phyloP scores from a whole-genome alignment of 2,113 vertebrate species.

The Prinia subflava region DNA sequence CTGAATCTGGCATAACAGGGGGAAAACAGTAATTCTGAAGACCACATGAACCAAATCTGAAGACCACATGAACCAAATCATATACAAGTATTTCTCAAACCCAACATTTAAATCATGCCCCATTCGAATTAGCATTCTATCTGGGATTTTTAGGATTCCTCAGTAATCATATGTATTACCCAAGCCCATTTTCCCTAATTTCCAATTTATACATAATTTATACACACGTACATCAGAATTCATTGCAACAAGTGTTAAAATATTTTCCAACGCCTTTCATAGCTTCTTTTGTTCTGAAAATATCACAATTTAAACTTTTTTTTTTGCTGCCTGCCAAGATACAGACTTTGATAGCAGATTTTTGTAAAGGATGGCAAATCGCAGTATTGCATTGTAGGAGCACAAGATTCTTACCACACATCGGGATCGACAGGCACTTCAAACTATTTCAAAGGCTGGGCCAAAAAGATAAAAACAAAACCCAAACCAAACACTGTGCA shows the following conservation, averaged over 20 bases:
- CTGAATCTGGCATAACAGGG: fast-evolving
- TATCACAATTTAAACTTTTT: neutral
- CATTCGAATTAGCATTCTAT: neutral
- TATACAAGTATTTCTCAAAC: neutral
- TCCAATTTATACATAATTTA: neutral
- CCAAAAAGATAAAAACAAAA: neutral
- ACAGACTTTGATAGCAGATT: neutral
- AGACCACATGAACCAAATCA: neutral
- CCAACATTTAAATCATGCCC: neutral
- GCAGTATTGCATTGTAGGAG: neutral
- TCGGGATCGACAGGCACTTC: neutral
- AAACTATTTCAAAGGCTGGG: neutral
- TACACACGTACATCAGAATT: neutral
- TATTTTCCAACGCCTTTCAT: neutral
- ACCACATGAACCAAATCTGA: neutral
- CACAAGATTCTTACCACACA: too few relatives aligned
- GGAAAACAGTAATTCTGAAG: neutral
- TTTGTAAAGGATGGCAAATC: neutral
- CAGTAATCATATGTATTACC: neutral
- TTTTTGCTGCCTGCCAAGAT: neutral
- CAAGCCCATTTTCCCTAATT: neutral
- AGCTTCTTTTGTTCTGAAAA: neutral
- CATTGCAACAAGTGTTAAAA: neutral
- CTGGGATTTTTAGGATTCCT: neutral
- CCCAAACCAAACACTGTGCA: neutral